Base-by-base conservation (phyloP, 1,140 invertebrate species). In the Aradophagus sp. region DNA sequence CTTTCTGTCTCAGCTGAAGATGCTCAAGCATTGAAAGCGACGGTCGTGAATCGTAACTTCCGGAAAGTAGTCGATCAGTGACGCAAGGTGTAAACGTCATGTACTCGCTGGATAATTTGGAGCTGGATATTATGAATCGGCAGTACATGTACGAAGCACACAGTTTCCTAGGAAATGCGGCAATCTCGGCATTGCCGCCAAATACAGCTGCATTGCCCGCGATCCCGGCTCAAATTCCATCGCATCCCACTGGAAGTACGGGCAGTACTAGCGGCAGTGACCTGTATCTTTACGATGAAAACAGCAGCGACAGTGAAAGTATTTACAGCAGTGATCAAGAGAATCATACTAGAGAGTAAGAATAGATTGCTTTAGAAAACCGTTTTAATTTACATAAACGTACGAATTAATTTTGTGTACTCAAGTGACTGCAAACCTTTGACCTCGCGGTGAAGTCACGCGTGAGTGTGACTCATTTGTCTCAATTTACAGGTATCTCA, bases 31-130 rank as follows among this genome's bases (percentile, higher is more conserved):
- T 20, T n/a, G n/a, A n/a, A n/a, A n/a, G n/a, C n/a, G n/a, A n/a
- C n/a, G n/a, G n/a, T n/a, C 5, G 17, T 27, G 10, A 10, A 17
- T 3, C 8, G 4, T 29, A 23, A 45, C 29, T 31, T 2, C 29
- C 2, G 3, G n/a, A 3, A 8, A 31, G 5, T 3, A 10, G n/a
- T 31, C 29, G n/a, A 23, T 31, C 17, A 26, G 2, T 13, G 10
- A 38, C n/a, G 34, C 8, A 16, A 19, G 7, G 52, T 44, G 17
- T 13, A 17, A 56, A 23, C 23, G 38, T 35, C 4, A 87, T 87
- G 86, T 87, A 87, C 74, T 85, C 83, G 2, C 87, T 88, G 84
- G 87, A 88, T n/a, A 86, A 87, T 76, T 74, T 87, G 29, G 87
- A 87, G 48, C 52, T 86, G 15, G 86, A 87, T 23, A 84, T 83